A percentile compares a stretch with the other conserved stretches of the same genome.
phyloP scores from a whole-genome alignment of 2,888 invertebrate genomes.

The Spatulosminthurus flaviceps region DNA sequence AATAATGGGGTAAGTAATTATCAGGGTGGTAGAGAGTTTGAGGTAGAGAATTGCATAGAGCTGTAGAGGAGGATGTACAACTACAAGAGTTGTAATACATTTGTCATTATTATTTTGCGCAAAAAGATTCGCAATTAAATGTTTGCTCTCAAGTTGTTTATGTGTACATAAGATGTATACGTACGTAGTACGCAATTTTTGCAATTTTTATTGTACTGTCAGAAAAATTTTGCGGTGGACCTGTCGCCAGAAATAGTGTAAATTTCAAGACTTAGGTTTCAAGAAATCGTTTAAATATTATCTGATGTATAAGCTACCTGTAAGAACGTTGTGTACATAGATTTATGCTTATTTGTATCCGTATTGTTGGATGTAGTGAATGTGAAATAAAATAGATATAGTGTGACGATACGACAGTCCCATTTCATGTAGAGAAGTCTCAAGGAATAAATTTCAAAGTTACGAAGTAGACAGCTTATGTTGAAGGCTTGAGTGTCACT shows the following conservation, averaged over 20 bases:
- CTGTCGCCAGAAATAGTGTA: neutral
- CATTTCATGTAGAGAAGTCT: slow-evolving; percentile 12
- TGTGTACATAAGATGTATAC: too few relatives aligned
- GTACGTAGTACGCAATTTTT: too few relatives aligned
- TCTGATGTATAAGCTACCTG: too few relatives aligned
- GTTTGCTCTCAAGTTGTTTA: too few relatives aligned
- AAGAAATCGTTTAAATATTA: neutral
- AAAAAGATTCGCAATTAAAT: too few relatives aligned
- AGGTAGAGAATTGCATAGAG: too few relatives aligned
- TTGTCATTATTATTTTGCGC: too few relatives aligned
- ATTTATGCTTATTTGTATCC: neutral
- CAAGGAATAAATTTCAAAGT: slow-evolving; percentile 14
- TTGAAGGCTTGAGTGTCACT: neutral
- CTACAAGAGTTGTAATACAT: too few relatives aligned
- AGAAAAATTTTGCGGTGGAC: neutral
- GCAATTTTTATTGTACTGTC: neutral
- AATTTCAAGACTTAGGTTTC: neutral
- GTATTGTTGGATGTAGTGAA: neutral
- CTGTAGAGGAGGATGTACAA: too few relatives aligned
- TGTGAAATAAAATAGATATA: neutral
- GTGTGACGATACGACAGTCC: neutral
- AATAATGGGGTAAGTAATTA: too few relatives aligned
- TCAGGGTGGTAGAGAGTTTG: too few relatives aligned
- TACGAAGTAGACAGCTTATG: neutral
- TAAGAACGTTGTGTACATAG: too few relatives aligned